Base-by-base conservation (phyloP, 2,797 vertebrate species). In the Tenualosa thibaudeaui region DNA sequence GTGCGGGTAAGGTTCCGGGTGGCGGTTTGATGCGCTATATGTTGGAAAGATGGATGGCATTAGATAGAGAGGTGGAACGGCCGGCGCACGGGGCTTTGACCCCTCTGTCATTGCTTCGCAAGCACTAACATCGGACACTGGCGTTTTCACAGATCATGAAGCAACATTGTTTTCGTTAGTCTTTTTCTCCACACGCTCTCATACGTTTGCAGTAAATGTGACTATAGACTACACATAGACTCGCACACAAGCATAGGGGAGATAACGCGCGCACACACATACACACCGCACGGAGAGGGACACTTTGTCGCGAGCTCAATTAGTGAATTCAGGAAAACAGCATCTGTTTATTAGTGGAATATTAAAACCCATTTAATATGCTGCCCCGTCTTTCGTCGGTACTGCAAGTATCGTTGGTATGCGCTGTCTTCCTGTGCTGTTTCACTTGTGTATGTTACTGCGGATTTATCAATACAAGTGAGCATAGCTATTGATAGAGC, bases 41-140 rank as follows among this genome's bases (percentile, higher is more conserved):
- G 91, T 91, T 91, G 88, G 90, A 90, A 91, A 86, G 92, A 93
- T 82, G 90, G 91, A 95, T 90, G 92, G 88, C 86, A 88, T 89
- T 89, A 86, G 91, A 92, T 88, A 89, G 89, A 92, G 92, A 90
- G 93, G 91, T 92, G 93, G 90, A 94, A 84, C 92, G 91, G 92
- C 92, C 93, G 91, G 92, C 91, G 90, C 92, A 89, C 92, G 87
- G 93, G 92, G 94, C 93, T 96, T 95, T 96, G 95, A 96, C 95
- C 95, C 95, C 92, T 96, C 95, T 96, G 95, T 96, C 95, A 96
- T 96, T 96, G 95, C 94, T 95, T 78, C 71, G 93, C 93, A 92
- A 91, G 92, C 92, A 91, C 85, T 91, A 93, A 93, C 91, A 93
- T 86, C 82, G 84, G 83, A 86, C 92, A 92, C 89, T 51, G 88